Evolutionary conservation across 2,113 vertebrate species (phyloP).

Genomic region (Embiotoca jacksoni): DNA sequence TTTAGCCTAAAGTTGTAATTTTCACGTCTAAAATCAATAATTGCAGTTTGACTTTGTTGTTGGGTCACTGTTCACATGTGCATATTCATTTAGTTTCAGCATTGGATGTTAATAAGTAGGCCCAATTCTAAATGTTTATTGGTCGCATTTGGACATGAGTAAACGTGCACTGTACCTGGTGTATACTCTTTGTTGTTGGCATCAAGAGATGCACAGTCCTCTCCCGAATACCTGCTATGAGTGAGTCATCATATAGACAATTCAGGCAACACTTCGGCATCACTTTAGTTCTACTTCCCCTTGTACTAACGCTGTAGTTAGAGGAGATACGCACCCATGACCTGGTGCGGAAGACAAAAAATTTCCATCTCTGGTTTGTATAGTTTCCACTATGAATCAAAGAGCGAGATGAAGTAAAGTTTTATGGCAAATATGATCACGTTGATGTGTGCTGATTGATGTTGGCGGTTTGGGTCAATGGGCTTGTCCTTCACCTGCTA

Average conservation of each 20-base stretch:
- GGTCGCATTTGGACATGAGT: background rate
- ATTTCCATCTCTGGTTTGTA: background rate
- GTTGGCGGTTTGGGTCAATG: background rate
- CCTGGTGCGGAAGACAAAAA: background rate
- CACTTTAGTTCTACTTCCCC: constrained; percentile 25
- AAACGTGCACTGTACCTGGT: background rate
- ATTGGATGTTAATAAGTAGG: background rate
- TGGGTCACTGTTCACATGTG: background rate
- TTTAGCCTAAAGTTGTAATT: no score
- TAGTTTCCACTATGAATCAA: background rate
- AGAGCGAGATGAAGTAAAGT: background rate
- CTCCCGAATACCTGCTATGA: constrained; percentile 37
- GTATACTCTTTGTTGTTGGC: constrained; percentile 20
- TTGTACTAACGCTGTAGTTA: constrained; percentile 32
- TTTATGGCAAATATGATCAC: background rate
- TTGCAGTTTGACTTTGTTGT: background rate
- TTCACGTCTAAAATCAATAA: no score
- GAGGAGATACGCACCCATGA: background rate
- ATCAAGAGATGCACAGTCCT: constrained; percentile 15
- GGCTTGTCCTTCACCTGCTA: background rate
- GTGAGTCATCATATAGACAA: constrained; percentile 56
- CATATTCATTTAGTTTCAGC: background rate
- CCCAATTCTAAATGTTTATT: background rate
- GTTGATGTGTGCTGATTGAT: background rate
- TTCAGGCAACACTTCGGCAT: constrained; percentile 45